Base-by-base conservation (phyloP, 37 sponge, comb jelly and placozoan genomes). In the Axinella damicornis region DNA sequence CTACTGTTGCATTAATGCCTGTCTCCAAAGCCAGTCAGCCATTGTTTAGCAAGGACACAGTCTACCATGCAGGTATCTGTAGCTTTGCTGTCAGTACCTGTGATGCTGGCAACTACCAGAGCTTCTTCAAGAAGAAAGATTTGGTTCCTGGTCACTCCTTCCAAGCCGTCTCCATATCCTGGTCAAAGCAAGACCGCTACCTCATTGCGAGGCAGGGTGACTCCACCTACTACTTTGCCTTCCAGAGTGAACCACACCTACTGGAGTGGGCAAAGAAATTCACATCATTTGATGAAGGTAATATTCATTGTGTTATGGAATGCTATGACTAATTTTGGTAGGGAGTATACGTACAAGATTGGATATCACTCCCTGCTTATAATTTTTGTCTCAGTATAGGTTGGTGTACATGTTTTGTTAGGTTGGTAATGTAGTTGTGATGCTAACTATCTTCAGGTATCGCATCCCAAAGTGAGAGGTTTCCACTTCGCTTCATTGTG, bases 31-130 rank as follows among this genome's bases (percentile, higher is more conserved):
- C 27, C 31, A 19, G 22, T 5, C 5, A 76, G 77, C 77, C 59
- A 58, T 28, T 76, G 22, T 76, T 76, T 28, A 36, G 59, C 27
- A 76, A 76, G 37, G 77, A 76, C 28, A 76, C 59, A 2, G 36
- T 76, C 34, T 56, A 76, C 37, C 77, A 76, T 76, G 77, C 77
- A 30, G 56, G 60, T 58, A 53, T 76, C 4, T 76, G 77, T 33
- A 34, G 77, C 33, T 46, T 27, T 4, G 57, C 33, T 19, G 77
- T 76, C 15, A 59, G 37, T 17, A 76, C 77, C 2, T 67, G 69
- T 67, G 35, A 28, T 30, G 59, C 77, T 76, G 62, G 57, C 38
- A n/a, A 76, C 38, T 34, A 76, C 20, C 61, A 76, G n/a, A 56
- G 24, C 21, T 36, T 76, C 37, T 56, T 34, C 20, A 76, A 53